phyloP scores from a whole-genome alignment of 2,888 invertebrate genomes.

The Neuroscelio doddi region DNA sequence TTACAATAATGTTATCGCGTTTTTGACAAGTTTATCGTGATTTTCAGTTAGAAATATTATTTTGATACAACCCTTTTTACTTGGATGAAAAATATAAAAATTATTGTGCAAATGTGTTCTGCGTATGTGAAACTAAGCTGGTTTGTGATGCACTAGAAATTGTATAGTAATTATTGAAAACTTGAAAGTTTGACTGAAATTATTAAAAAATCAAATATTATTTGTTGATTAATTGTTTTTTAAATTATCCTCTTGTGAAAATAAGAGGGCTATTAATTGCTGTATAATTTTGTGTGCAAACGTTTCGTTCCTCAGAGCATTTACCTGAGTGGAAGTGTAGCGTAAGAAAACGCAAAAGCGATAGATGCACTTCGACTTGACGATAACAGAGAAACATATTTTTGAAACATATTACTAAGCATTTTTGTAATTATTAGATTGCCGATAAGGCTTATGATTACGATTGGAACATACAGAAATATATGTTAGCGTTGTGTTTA shows the following conservation, averaged over 20 bases:
- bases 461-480: slow-evolving; percentile 61
- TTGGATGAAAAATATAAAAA: neutral
- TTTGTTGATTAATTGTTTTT: too few relatives aligned
- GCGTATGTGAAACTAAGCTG: neutral
- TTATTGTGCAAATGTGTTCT: neutral
- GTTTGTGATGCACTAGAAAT: slow-evolving; percentile 9
- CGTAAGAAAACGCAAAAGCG: slow-evolving; percentile 34
- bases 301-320: slow-evolving; percentile 53
- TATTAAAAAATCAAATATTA: too few relatives aligned
- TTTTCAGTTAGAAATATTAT: neutral
- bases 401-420: slow-evolving; percentile 58
- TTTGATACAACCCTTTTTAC: neutral
- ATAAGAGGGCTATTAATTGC: slow-evolving; percentile 11
- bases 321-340: slow-evolving; percentile 53
- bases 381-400: slow-evolving; percentile 57
- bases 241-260: neutral
- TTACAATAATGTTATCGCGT: too few relatives aligned
- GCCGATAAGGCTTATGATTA: slow-evolving; percentile 57
- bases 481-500: slow-evolving; percentile 69
- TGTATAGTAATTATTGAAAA: slow-evolving; percentile 10
- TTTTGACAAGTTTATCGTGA: neutral
- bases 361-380: slow-evolving; percentile 47
- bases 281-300: slow-evolving; percentile 18
- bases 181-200: too few relatives aligned
- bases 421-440: slow-evolving; percentile 63